A percentile compares a stretch with the other conserved stretches of the same genome.
These are phyloP conservation scores for Crossocerus cetratus DNA, from an alignment of 2,888 invertebrate genomes.

Conservation along the genomic window DNA sequence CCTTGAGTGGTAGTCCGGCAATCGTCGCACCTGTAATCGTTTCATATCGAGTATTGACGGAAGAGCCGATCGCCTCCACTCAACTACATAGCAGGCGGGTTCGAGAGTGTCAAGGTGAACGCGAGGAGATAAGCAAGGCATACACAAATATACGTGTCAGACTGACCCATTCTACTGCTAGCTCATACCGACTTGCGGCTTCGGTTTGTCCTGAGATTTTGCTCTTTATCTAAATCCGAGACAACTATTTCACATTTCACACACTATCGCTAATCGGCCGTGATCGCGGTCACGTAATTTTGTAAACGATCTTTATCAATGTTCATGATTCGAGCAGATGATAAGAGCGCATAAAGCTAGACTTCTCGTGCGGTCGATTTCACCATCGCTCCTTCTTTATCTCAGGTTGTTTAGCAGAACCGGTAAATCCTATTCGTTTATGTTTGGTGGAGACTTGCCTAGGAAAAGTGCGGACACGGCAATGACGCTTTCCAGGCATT, in stretches of 20 bases:
- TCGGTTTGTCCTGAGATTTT: no score
- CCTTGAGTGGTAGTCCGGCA: constrained; percentile 55
- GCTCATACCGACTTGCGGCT: no score
- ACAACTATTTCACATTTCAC: no score
- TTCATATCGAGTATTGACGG: background rate
- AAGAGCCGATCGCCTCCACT: background rate
- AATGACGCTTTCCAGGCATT: constrained; percentile 45
- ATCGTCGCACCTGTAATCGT: constrained; percentile 52
- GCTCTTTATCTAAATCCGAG: no score
- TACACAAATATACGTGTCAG: background rate
- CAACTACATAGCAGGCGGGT: background rate
- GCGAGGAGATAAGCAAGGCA: background rate
- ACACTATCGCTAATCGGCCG: no score
- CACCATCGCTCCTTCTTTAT: no score
- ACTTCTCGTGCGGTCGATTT: no score
- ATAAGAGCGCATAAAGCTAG: no score
- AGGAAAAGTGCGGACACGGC: constrained; percentile 29
- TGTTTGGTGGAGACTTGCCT: constrained; percentile 18
- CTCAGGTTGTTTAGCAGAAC: no score
- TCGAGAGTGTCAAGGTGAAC: background rate
- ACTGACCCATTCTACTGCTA: no score
- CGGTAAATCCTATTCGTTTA: background rate
- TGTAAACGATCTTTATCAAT: no score
- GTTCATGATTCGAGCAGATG: background rate
- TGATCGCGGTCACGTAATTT: no score